A percentile compares a stretch with the other conserved stretches of the same genome.
Evolutionary conservation across 2,113 vertebrate genomes (phyloP).

Genomic region (Carassius gibelio): DNA sequence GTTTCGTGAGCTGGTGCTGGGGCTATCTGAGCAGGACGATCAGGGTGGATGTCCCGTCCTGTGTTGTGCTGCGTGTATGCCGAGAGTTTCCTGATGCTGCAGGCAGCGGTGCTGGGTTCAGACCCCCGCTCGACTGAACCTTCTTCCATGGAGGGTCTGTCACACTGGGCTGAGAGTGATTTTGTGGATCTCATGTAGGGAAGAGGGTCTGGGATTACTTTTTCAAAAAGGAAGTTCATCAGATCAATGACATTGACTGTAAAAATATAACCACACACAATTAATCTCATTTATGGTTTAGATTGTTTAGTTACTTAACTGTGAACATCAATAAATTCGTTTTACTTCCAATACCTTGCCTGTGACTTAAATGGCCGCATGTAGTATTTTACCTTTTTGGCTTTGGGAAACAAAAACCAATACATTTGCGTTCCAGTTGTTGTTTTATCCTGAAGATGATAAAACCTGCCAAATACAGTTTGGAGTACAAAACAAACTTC

Average conservation of each 20-base stretch:
- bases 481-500: not conserved
- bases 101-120: not conserved
- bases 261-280: too few relatives aligned
- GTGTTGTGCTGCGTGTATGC: not conserved
- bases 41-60: not conserved
- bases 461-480: not conserved
- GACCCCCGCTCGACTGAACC: not conserved
- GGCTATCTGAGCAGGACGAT: not conserved
- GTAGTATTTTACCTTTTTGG: not conserved
- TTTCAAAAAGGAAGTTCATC: too few relatives aligned
- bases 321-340: not conserved
- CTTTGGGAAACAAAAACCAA: not conserved
- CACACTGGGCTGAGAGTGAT: too few relatives aligned
- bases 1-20: not conserved
- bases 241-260: too few relatives aligned
- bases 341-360: not conserved
- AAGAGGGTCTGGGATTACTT: too few relatives aligned
- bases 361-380: not conserved
- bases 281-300: too few relatives aligned
- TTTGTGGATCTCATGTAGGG: too few relatives aligned
- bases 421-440: not conserved
- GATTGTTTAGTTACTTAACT: not conserved
- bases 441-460: not conserved
- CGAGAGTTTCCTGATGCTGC: not conserved
- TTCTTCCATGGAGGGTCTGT: too few relatives aligned